phyloP scores from a whole-genome alignment of 2,888 invertebrate genomes.

The Allolobophora icterica region DNA sequence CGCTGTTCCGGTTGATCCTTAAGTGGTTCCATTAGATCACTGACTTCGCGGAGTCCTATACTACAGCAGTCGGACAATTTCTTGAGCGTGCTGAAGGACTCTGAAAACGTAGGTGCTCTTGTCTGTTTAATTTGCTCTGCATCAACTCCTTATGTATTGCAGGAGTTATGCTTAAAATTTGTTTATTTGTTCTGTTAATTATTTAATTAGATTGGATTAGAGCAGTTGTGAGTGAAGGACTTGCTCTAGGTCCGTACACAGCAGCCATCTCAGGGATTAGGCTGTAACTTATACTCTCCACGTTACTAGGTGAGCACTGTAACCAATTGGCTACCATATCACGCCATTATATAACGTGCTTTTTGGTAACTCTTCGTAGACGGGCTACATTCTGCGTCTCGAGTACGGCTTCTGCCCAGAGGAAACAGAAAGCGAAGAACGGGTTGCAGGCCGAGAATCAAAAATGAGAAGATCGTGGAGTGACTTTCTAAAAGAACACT shows the following conservation, averaged over 20 bases:
- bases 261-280: no score
- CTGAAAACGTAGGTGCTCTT: neutral
- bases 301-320: no score
- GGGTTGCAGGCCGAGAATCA: neutral
- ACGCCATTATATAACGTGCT: no score
- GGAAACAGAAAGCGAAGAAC: neutral
- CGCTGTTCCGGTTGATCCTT: neutral
- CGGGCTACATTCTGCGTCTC: slow-evolving; percentile 19
- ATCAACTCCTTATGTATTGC: neutral
- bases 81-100: neutral
- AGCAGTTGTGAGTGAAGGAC: no score
- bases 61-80: slow-evolving; percentile 3
- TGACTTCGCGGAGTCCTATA: neutral
- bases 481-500: neutral
- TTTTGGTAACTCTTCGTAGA: neutral
- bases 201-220: no score
- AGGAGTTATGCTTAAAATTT: no score
- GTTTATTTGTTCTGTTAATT: no score
- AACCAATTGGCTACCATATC: no score
- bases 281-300: no score
- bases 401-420: neutral
- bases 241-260: no score
- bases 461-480: neutral
- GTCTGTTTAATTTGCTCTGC: neutral
- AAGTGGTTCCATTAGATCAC: neutral